phyloP scores from a whole-genome alignment of 2,113 vertebrate genomes.

The Microtus oregoni region DNA sequence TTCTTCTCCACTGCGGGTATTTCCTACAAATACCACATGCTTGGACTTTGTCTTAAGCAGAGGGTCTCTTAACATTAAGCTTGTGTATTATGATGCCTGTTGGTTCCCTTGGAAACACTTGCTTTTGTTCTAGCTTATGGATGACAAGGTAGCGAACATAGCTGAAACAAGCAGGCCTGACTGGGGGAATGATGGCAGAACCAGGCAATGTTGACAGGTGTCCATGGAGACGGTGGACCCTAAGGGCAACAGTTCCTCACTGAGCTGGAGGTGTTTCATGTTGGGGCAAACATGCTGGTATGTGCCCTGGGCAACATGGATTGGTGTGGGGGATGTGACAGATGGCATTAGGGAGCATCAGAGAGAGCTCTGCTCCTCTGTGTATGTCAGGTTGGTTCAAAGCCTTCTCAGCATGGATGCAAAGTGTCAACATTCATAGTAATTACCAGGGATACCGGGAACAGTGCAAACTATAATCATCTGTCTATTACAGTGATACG shows the following conservation, averaged over 20 bases:
- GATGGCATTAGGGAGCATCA: background rate
- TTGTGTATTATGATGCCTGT: background rate
- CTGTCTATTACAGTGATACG: background rate
- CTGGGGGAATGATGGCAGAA: background rate
- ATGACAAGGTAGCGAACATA: background rate
- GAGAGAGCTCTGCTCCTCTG: background rate
- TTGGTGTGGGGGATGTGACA: accelerated
- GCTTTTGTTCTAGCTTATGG: background rate
- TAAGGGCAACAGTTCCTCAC: background rate
- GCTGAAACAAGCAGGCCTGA: background rate
- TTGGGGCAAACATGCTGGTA: background rate
- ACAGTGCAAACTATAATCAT: background rate
- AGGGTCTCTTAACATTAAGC: background rate
- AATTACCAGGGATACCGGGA: background rate
- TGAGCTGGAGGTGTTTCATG: accelerated
- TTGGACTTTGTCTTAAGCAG: slow-evolving; percentile 28
- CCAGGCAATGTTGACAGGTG: background rate
- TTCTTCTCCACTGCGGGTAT: background rate
- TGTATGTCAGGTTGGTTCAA: background rate
- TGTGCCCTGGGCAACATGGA: background rate
- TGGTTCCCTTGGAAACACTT: slow-evolving; percentile 22
- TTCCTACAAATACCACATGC: background rate
- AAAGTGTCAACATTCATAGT: background rate
- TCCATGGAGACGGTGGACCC: accelerated
- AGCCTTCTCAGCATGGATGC: background rate